These are phyloP conservation scores for Drosophila repleta DNA, from an alignment of 1,140 invertebrate genomes.

Conservation along the genomic window DNA sequence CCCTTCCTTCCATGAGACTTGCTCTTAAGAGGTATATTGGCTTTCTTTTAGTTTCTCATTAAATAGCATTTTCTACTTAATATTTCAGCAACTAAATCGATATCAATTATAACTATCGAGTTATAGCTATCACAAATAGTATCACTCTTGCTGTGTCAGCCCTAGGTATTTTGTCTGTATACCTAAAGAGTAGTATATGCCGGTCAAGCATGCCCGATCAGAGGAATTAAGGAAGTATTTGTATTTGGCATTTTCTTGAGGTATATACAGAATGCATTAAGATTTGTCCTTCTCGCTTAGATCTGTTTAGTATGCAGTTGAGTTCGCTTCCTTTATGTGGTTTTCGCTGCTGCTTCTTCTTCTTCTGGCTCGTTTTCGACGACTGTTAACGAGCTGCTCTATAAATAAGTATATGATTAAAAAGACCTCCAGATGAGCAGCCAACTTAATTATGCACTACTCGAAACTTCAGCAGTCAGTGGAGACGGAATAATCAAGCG, in stretches of 20 bases:
- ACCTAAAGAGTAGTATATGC: no score
- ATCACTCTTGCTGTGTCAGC: no score
- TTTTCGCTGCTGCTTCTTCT: slow-evolving; percentile 12
- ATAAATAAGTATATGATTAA: slow-evolving; percentile 34
- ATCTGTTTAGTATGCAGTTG: slow-evolving; percentile 45
- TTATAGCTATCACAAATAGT: no score
- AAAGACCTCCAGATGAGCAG: slow-evolving; percentile 28
- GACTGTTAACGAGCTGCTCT: slow-evolving; percentile 27
- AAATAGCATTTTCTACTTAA: no score
- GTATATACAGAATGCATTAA: neutral
- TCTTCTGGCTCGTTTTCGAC: neutral
- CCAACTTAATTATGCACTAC: slow-evolving; percentile 30
- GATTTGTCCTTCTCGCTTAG: slow-evolving; percentile 26
- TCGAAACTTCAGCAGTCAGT: slow-evolving; percentile 35
- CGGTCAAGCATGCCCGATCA: no score
- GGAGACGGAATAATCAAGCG: slow-evolving; percentile 19
- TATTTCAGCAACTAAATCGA: no score
- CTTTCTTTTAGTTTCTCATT: no score
- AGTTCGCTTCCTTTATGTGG: slow-evolving; percentile 23
- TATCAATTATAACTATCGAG: no score
- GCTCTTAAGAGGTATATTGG: no score
- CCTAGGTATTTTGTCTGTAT: no score
- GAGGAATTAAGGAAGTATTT: no score
- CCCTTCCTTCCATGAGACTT: no score
- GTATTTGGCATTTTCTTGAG: neutral